A percentile compares a stretch with the other conserved stretches of the same genome.
phyloP scores from a whole-genome alignment of 2,888 invertebrate genomes.

The Frankliniella intonsa region DNA sequence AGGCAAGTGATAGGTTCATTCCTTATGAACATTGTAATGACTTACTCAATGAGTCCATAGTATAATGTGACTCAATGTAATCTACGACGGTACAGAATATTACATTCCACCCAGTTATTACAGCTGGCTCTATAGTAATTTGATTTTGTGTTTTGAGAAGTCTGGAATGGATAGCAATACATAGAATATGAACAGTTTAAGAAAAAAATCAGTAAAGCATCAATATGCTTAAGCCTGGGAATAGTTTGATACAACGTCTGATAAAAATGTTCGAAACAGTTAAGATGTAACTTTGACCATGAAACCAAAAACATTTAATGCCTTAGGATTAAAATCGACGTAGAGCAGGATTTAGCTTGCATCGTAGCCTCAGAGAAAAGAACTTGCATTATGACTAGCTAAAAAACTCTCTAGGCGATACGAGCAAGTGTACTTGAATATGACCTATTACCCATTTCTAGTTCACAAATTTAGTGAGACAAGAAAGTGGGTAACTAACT shows the following conservation, averaged over 20 bases:
- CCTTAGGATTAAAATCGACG: neutral
- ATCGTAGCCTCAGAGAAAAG: neutral
- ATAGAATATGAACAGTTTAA: too few species aligned
- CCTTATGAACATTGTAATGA: neutral
- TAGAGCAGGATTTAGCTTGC: neutral
- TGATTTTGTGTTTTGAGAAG: too few species aligned
- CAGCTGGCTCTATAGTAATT: too few species aligned
- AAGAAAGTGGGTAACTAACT: too few species aligned
- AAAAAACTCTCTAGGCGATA: neutral
- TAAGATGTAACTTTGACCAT: neutral
- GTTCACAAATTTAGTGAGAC: too few species aligned
- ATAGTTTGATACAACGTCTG: neutral
- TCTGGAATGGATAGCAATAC: too few species aligned
- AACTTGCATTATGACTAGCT: neutral
- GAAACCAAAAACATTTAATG: neutral
- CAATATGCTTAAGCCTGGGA: neutral
- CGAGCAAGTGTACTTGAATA: neutral
- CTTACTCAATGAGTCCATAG: neutral
- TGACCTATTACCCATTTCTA: neutral
- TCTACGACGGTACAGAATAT: neutral
- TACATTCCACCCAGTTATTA: too few species aligned
- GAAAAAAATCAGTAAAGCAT: neutral
- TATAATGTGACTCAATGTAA: neutral
- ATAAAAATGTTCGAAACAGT: slow-evolving; percentile 3
- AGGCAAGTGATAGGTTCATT: neutral